Evolutionary conservation across 2,797 vertebrate species (phyloP), one percentile per base, ranked within the genome.

Genomic region (Sciurus vulgaris): DNA sequence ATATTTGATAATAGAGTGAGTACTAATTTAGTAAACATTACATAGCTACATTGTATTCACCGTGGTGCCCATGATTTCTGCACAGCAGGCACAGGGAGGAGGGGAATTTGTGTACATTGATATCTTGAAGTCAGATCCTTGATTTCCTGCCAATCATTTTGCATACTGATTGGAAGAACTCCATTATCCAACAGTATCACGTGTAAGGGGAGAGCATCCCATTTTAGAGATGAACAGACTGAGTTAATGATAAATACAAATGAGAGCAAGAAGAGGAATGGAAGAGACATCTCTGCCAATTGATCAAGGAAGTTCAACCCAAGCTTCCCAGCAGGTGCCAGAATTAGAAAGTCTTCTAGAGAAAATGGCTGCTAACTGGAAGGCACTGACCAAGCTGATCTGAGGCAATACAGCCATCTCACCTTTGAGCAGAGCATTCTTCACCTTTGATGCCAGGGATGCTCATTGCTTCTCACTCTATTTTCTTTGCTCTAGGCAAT

Each of bases 1-100:
- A 97, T 97, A 98, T 98, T 98, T 98, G 97, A 98, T 98, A 97
- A 96, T 88, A 95, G 94, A 97, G 74, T 94, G 93, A 96, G 95
- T 97, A 87, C 87, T 97, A 89, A 95, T 93, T 97, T 92, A 65
- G 93, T 97, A 98, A 98, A 98, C 97, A 97, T 92, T 74, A 22
- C 93, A 96, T 93, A 93, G 86, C 76, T 96, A 33, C 76, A 82
- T 59, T 95, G 91, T 97, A 93, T 84, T 95, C 89, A 96, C 26
- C 0, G 2, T 65, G 47, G 59, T 79, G 47, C 85, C 94, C 56
- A 51, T 17, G 63, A 92, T 92, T 89, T 96, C 54, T 91, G 8
- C 96, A 81, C 85, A 92, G 95, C 61, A 86, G 93, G 90, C 79
- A 91, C 22, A 44, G 0, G 2, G 63, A 96, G 47, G 38, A 86